These are phyloP conservation scores for Pseudomyrmex cubaensis DNA, from an alignment of 1,140 invertebrate species.

Conservation along the genomic window DNA sequence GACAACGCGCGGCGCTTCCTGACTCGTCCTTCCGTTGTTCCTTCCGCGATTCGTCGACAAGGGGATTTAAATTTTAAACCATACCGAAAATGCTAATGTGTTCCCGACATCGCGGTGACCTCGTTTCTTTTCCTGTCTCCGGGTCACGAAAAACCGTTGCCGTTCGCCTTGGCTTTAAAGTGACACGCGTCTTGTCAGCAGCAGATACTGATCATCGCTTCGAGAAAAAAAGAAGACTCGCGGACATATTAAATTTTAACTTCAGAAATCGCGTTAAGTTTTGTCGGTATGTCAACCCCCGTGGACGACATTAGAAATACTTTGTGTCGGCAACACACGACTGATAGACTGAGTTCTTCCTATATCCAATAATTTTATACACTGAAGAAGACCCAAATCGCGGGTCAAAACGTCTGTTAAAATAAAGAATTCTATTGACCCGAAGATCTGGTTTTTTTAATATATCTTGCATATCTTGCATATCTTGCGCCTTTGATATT, in stretches of 20 bases:
- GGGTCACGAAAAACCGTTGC: constrained; percentile 79
- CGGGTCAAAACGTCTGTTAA: too few relatives aligned
- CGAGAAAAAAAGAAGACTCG: constrained; percentile 7
- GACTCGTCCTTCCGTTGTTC: constrained; percentile 69
- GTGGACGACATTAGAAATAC: too few relatives aligned
- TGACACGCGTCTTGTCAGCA: neutral
- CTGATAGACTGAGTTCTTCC: too few relatives aligned
- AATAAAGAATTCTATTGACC: too few relatives aligned
- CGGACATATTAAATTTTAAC: neutral
- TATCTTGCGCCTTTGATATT: neutral
- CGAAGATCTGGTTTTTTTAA: too few relatives aligned
- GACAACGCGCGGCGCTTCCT: constrained; percentile 71
- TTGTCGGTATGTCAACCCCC: too few relatives aligned
- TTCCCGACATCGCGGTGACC: constrained; percentile 13
- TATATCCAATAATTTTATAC: too few relatives aligned
- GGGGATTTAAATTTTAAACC: constrained; percentile 75
- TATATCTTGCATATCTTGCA: neutral
- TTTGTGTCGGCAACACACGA: too few relatives aligned
- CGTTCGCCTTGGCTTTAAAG: constrained; percentile 27
- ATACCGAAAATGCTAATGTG: constrained; percentile 71
- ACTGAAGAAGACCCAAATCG: too few relatives aligned
- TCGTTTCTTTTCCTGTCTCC: constrained; percentile 54
- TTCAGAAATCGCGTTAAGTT: too few relatives aligned
- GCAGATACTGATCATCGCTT: neutral
- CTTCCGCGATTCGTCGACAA: constrained; percentile 54